Base-by-base conservation (phyloP, 2,888 invertebrate genomes). In the Cheilosia urbana region DNA sequence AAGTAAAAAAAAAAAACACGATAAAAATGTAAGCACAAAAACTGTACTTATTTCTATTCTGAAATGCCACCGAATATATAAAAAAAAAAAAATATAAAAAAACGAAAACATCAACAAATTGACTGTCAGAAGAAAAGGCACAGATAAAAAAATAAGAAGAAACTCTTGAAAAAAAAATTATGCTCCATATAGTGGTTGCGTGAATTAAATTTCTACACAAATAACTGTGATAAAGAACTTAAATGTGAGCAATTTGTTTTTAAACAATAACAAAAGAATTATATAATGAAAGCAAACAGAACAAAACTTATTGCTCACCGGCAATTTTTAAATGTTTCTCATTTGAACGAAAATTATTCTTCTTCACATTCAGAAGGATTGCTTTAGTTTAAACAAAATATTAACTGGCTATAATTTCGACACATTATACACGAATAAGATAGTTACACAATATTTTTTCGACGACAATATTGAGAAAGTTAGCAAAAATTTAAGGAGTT, bases 281-380 rank as follows among this genome's bases (percentile, higher is more conserved):
- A 34, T 53, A 55, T 24, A 45, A 45, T 34, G 6, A 63, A 63
- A 49, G 7, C 17, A 19, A 62, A 40, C 9, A 17, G 1, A 27
- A 42, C n/a, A 53, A 66, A 77, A 83, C 62, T 37, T 40, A 71
- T 84, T 84, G 84, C 80, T 84, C 80, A 80, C 80, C 80, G 80
- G 71, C 80, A 84, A 71, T 65, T 76, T 47, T 58, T 45, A n/a
- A 51, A 17, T 49, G 13, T 49, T 27, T 53, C 57, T 24, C 19
- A 51, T 6, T 53, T 62, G 19, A 34, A 37, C 13, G 5, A 19
- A 30, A 19, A 34, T 24, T 9, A n/a, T 19, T 45, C n/a, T 63
- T 55, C 40, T 21, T 42, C 37, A 53, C 17, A 42, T 27, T 24
- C 24, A n/a, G 40, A 19, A 60, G 51, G 45, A 47, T 58, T 21